Evolutionary conservation across 2,797 vertebrate genomes (phyloP).

Genomic region (Diceros bicornis): DNA sequence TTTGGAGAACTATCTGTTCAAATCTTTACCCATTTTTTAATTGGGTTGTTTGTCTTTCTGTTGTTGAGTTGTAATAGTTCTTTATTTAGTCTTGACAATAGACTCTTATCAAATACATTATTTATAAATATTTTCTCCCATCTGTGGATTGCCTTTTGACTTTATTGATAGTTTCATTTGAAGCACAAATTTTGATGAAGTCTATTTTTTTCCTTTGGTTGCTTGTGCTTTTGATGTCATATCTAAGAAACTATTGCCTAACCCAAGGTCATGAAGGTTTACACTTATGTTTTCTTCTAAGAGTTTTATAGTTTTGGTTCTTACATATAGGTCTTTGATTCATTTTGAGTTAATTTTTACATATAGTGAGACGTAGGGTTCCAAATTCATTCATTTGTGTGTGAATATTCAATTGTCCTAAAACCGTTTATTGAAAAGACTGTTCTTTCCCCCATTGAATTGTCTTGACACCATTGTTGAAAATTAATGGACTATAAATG

Average conservation of each 20-base stretch:
- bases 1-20: neutral
- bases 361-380: neutral
- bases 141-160: neutral
- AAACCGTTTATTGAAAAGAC: slow-evolving; percentile 32
- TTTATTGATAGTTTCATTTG: slow-evolving; percentile 55
- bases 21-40: neutral
- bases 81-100: neutral
- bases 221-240: slow-evolving; percentile 5
- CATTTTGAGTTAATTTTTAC: neutral
- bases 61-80: neutral
- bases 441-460: neutral
- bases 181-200: neutral
- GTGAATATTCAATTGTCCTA: neutral
- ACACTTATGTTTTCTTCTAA: neutral
- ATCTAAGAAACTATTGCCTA: neutral
- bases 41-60: slow-evolving; percentile 6
- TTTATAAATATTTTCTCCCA: slow-evolving; percentile 30
- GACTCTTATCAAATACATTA: neutral
- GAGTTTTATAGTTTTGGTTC: neutral
- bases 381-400: neutral
- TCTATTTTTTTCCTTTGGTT: neutral
- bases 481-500: slow-evolving; percentile 11
- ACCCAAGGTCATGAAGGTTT: neutral
- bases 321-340: neutral
- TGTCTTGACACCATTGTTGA: neutral